These are phyloP conservation scores for Chitala chitala DNA, from an alignment of 2,113 vertebrate genomes.

Conservation along the genomic window DNA sequence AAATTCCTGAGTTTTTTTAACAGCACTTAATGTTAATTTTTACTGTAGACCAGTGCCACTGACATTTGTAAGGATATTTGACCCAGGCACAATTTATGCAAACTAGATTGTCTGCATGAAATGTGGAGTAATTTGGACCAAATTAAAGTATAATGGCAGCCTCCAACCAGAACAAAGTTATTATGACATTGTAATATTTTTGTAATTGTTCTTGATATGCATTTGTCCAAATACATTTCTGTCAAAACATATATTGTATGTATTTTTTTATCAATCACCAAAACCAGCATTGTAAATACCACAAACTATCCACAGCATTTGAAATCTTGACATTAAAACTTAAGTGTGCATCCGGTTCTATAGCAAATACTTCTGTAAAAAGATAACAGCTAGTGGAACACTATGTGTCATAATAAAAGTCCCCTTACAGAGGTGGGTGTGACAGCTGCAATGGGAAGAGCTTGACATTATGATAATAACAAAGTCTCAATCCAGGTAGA, in stretches of 20 bases:
- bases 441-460: too few species aligned
- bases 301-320: too few species aligned
- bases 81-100: constrained; percentile 3
- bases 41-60: constrained; percentile 6
- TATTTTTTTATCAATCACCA: not conserved
- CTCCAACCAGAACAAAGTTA: not conserved
- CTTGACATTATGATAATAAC: too few species aligned
- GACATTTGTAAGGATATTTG: not conserved
- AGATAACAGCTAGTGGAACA: too few species aligned
- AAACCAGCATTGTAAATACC: not conserved
- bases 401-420: too few species aligned
- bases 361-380: too few species aligned
- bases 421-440: too few species aligned
- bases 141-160: constrained; percentile 15
- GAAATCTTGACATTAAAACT: too few species aligned
- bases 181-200: not conserved
- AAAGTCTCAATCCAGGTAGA: too few species aligned
- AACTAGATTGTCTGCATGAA: constrained; percentile 8
- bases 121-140: constrained; percentile 6
- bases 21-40: not conserved
- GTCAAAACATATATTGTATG: too few species aligned
- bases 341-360: too few species aligned
- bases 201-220: constrained; percentile 11
- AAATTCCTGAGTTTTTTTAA: not conserved
- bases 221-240: not conserved